Percentiles rank a stretch among this genome's conserved stretches.
Evolutionary conservation across 2,113 vertebrate genomes (phyloP).

Genomic region (Semicossyphus pulcher): DNA sequence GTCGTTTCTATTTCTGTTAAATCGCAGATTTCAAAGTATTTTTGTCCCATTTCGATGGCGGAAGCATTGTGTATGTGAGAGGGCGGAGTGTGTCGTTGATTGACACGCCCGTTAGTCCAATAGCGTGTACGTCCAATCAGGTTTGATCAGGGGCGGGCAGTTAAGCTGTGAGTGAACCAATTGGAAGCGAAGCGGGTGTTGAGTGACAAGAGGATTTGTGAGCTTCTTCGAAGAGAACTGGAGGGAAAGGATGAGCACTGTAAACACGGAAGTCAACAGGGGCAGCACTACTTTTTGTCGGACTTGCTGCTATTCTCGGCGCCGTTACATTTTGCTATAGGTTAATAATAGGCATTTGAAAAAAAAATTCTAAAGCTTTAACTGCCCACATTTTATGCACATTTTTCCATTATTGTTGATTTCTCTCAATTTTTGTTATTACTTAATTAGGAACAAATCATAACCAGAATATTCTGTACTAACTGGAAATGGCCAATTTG

Average conservation of each 20-base stretch:
- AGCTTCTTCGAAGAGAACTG: slow-evolving; percentile 82
- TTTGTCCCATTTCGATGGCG: slow-evolving; percentile 75
- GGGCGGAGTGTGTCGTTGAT: slow-evolving; percentile 57
- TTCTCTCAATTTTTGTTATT: background rate
- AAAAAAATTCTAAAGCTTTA: background rate
- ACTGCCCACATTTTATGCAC: background rate
- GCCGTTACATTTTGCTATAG: background rate
- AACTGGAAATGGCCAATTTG: background rate
- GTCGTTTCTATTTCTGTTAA: background rate
- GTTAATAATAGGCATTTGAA: background rate
- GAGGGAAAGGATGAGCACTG: slow-evolving; percentile 85
- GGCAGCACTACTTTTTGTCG: slow-evolving; percentile 80
- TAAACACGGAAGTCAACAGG: slow-evolving; percentile 85
- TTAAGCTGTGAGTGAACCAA: slow-evolving; percentile 44
- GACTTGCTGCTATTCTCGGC: slow-evolving; percentile 62
- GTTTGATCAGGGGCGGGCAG: background rate
- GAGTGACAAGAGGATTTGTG: slow-evolving; percentile 74
- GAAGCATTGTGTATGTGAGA: slow-evolving; percentile 77
- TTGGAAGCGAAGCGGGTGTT: slow-evolving; percentile 63
- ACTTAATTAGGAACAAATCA: background rate
- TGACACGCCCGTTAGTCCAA: slow-evolving; percentile 54
- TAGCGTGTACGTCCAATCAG: slow-evolving; percentile 49
- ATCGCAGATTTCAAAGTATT: slow-evolving; percentile 48
- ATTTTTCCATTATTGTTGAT: accelerated
- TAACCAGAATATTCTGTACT: background rate